Conservation (phyloP, 2,797 vertebrate genomes). For the Sphaeramia orbicularis region DNA sequence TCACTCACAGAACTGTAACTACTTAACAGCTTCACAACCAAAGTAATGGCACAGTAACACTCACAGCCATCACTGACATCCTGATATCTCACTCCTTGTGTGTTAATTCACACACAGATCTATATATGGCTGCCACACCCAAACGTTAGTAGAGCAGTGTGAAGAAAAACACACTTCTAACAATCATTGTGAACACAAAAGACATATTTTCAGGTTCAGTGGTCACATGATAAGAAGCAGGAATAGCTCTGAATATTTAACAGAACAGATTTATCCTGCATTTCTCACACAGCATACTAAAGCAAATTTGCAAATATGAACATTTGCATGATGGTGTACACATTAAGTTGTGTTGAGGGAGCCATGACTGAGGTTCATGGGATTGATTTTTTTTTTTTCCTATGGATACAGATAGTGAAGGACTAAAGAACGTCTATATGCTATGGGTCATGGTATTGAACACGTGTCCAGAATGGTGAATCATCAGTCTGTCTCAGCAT, state of each 20-base stretch:
- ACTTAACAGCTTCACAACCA: constrained; percentile 14
- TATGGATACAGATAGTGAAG: constrained; percentile 41
- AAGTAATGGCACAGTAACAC: constrained; percentile 14
- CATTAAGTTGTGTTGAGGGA: constrained; percentile 19
- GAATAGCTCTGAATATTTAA: constrained; percentile 17
- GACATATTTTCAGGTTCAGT: background rate
- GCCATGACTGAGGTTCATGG: constrained; percentile 23
- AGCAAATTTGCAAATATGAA: background rate
- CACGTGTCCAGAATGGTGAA: constrained; percentile 9
- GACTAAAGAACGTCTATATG: constrained; percentile 14
- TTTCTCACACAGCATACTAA: background rate
- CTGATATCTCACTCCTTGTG: background rate
- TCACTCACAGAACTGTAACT: background rate
- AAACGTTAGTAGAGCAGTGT: constrained; percentile 3
- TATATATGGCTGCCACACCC: constrained; percentile 25
- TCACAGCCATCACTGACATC: background rate
- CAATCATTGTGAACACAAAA: background rate
- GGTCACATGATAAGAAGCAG: background rate
- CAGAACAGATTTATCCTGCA: background rate
- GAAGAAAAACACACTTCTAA: constrained; percentile 25
- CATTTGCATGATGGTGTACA: background rate
- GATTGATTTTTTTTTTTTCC: constrained; percentile 39
- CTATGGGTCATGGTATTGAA: constrained; percentile 19
- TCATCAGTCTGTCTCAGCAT: constrained; percentile 14
- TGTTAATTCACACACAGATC: constrained; percentile 35